Percentiles rank a stretch among this genome's conserved stretches.
phyloP scores from a whole-genome alignment of 2,797 vertebrate genomes.

The Enteromius fasciolatus region DNA sequence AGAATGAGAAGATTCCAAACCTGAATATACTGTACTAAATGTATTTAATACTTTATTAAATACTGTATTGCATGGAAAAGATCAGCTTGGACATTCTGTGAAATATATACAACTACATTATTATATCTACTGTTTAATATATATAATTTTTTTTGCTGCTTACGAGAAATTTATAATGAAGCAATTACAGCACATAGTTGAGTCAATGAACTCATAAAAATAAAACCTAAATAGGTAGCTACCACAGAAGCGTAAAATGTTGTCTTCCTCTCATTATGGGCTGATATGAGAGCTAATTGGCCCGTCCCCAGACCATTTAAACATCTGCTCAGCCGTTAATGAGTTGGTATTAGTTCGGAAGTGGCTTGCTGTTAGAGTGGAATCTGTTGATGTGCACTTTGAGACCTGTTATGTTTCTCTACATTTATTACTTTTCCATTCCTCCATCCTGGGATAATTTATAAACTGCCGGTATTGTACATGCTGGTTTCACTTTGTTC shows the following conservation, averaged over 20 bases:
- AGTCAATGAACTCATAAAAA: constrained; percentile 28
- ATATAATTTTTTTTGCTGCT: background rate
- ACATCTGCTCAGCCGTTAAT: constrained; percentile 25
- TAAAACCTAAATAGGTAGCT: constrained; percentile 26
- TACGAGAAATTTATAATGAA: background rate
- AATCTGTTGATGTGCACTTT: constrained; percentile 40
- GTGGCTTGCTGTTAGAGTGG: constrained; percentile 36
- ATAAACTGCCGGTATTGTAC: constrained; percentile 35
- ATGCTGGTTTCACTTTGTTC: constrained; percentile 35
- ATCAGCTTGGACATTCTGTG: background rate
- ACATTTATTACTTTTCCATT: constrained; percentile 52
- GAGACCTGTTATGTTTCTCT: constrained; percentile 29
- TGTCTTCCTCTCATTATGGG: background rate
- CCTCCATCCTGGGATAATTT: constrained; percentile 43
- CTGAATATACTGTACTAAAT: background rate
- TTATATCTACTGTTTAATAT: background rate
- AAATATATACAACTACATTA: background rate
- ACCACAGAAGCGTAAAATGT: constrained; percentile 7
- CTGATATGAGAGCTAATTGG: constrained; percentile 41
- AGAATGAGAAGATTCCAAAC: background rate
- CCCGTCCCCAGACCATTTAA: constrained; percentile 30
- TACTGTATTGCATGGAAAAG: background rate
- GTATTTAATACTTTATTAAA: too few relatives aligned
- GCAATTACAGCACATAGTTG: background rate
- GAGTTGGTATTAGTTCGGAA: constrained; percentile 37